Percentiles rank a stretch among this genome's conserved stretches.
Conservation (phyloP, 2,888 invertebrate genomes). For the Parnassius mnemosyne region DNA sequence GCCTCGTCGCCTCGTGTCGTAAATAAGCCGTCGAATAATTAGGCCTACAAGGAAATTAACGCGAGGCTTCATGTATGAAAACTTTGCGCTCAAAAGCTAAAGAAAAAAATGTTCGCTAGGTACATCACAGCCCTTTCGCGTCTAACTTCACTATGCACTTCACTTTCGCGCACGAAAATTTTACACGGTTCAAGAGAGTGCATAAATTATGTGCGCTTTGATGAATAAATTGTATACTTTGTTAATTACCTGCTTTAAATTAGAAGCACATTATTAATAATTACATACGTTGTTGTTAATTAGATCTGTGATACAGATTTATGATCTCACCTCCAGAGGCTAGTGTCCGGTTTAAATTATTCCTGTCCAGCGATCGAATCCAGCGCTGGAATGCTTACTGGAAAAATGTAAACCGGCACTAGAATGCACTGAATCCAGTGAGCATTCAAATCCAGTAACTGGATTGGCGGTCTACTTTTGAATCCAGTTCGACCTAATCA, state of each 20-base stretch:
- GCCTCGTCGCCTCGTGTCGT: slow-evolving; percentile 39
- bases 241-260: slow-evolving; percentile 4
- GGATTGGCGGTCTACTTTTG: too few species aligned
- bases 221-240: slow-evolving; percentile 5
- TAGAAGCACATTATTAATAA: background rate
- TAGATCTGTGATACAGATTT: too few species aligned
- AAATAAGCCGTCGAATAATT: slow-evolving; percentile 68
- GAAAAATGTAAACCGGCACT: too few species aligned
- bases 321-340: too few species aligned
- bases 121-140: background rate
- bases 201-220: slow-evolving; percentile 9
- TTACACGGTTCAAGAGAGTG: background rate
- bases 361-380: too few species aligned
- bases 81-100: slow-evolving; percentile 26
- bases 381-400: too few species aligned
- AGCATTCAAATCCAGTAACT: too few species aligned
- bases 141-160: background rate
- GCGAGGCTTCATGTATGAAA: slow-evolving; percentile 38
- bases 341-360: too few species aligned
- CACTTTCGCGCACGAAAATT: background rate
- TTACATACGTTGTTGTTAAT: background rate
- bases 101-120: slow-evolving; percentile 10
- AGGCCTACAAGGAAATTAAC: slow-evolving; percentile 69
- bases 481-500: too few species aligned
- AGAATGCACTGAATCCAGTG: too few species aligned